These are phyloP conservation scores for Melangyna quadrimaculata DNA, from an alignment of 2,888 invertebrate species.

Conservation along the genomic window DNA sequence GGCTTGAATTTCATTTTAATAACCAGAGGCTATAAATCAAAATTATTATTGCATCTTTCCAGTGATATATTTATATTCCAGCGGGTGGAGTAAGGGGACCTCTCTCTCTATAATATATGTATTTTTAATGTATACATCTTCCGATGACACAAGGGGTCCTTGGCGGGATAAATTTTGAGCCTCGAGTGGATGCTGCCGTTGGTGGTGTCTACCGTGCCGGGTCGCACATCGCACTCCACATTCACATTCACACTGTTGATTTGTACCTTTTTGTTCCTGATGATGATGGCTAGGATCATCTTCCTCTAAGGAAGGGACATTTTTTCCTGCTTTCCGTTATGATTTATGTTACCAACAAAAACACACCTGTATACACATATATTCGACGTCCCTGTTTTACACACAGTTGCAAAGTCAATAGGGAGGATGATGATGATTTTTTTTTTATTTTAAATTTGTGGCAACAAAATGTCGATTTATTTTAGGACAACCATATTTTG, in stretches of 20 bases:
- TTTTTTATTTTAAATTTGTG: slow-evolving; percentile 1
- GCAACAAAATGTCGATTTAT: slow-evolving; percentile 56
- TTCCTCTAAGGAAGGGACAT: slow-evolving; percentile 49
- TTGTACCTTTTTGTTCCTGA: slow-evolving; percentile 45
- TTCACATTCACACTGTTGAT: slow-evolving; percentile 33
- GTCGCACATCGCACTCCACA: too few species aligned
- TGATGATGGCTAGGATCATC: slow-evolving; percentile 68
- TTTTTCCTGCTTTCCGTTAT: slow-evolving; percentile 32
- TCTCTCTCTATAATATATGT: slow-evolving; percentile 11
- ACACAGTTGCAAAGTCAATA: slow-evolving; percentile 44
- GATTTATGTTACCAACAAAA: slow-evolving; percentile 55
- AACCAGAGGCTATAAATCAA: slow-evolving; percentile 79
- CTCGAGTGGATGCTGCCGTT: slow-evolving; percentile 41
- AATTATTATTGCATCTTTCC: slow-evolving; percentile 72
- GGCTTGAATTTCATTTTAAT: slow-evolving; percentile 75
- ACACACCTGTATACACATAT: slow-evolving; percentile 21
- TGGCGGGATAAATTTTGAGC: slow-evolving; percentile 47
- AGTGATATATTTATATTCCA: slow-evolving; percentile 16
- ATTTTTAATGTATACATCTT: slow-evolving; percentile 12
- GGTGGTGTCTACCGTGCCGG: not conserved
- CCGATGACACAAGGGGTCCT: not conserved
- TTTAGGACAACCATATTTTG: slow-evolving; percentile 8
- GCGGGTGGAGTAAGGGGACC: slow-evolving; percentile 10
- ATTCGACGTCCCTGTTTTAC: slow-evolving; percentile 30
- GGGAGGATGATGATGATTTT: not conserved